Base-by-base conservation (phyloP, 2,113 vertebrate species). In the Fukomys damarensis region DNA sequence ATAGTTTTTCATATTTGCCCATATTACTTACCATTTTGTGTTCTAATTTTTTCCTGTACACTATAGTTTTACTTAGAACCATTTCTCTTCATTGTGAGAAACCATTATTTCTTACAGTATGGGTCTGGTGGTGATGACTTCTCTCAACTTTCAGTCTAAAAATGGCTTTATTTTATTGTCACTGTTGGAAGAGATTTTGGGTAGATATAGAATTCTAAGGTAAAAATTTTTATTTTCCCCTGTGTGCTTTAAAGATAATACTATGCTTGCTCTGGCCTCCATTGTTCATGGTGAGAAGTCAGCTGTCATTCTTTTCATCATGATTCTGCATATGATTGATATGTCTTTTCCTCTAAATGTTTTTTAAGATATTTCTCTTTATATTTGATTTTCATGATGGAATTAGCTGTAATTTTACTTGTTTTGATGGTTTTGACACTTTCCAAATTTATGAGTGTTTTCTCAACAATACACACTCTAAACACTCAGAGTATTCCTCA, bases 361-460 rank as follows among this genome's bases (percentile, higher is more conserved):
- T 90, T 90, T 93, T 86, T 22, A 80, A 58, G 24, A 68, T 20
- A 70, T 86, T 65, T 74, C 63, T 88, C 46, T 72, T 86, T 66
- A 59, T 12, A 66, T 79, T 68, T 86, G 5, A 30, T 49, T 52
- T 93, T 66, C 20, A 20, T 24, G 4, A 70, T 72, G 7, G 26
- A 0, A 17, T 63, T 81, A 46, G 2, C 14, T 93, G 3, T 66
- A 7, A 74, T n/a, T 59, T 93, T 82, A 58, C 35, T 93, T 89
- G 2, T 61, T 56, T 43, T 79, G 26, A 74, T 90, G 41, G 16
- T 86, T 9, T 46, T 74, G 86, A 52, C 66, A 32, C 16, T 19
- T 79, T 86, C 2, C 35, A 52, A 61, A 59, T 10, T 61, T 68
- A 0, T 66, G 58, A 14, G 22, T 56, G 61, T 28, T 52, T 86